A percentile compares a stretch with the other conserved stretches of the same genome.
These are phyloP conservation scores for Protomyctophum bolini DNA, from an alignment of 2,113 vertebrate species.

Conservation along the genomic window DNA sequence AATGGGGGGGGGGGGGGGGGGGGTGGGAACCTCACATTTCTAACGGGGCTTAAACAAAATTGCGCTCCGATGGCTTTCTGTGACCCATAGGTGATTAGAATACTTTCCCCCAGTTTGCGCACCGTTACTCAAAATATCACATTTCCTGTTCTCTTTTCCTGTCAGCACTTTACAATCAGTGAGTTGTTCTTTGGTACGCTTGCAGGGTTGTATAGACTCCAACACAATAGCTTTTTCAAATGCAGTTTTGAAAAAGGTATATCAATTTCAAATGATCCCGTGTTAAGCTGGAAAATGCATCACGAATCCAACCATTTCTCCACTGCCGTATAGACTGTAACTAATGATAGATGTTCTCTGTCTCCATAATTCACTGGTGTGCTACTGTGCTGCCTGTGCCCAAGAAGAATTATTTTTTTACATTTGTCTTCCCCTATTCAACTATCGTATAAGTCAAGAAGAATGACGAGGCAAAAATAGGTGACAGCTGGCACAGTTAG, in stretches of 20 bases:
- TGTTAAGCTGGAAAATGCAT: too few species aligned
- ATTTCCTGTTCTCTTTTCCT: slow-evolving; percentile 36
- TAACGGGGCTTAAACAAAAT: slow-evolving; percentile 41
- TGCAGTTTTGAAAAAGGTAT: too few species aligned
- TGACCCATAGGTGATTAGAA: slow-evolving; percentile 57
- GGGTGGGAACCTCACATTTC: slow-evolving; percentile 25
- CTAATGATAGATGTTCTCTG: too few species aligned
- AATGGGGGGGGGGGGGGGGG: background rate
- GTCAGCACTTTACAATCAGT: slow-evolving; percentile 31
- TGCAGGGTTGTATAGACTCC: too few species aligned
- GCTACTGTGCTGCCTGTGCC: too few species aligned
- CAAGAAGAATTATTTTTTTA: too few species aligned
- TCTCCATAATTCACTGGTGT: too few species aligned
- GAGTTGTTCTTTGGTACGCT: slow-evolving; percentile 1
- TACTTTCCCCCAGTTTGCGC: slow-evolving; percentile 43
- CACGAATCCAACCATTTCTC: too few species aligned
- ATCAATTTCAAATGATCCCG: too few species aligned
- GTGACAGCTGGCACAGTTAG: slow-evolving; percentile 1
- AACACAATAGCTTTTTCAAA: too few species aligned
- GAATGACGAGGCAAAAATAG: slow-evolving; percentile 10
- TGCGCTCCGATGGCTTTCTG: slow-evolving; percentile 44
- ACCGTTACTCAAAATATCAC: slow-evolving; percentile 51
- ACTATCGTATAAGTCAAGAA: slow-evolving; percentile 13
- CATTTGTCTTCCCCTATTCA: slow-evolving; percentile 3
- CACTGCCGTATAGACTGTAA: too few species aligned